phyloP scores from a whole-genome alignment of 2,113 vertebrate species.

The Varanus komodoensis region DNA sequence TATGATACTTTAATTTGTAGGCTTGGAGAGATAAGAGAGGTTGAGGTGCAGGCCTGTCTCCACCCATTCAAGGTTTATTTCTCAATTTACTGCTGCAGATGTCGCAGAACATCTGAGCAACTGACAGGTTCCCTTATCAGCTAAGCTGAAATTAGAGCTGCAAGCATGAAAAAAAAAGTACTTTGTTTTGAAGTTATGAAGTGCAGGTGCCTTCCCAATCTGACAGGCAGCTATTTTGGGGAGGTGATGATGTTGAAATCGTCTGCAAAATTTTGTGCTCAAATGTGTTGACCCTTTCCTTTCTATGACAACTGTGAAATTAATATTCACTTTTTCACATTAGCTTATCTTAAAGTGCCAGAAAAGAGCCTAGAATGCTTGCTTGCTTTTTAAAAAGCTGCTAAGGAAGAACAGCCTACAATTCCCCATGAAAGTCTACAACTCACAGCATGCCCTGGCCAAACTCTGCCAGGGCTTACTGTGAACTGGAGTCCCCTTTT shows the following conservation, averaged over 20 bases:
- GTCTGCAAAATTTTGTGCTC: not conserved
- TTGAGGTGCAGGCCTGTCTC: slow-evolving; percentile 39
- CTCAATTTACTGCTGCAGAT: slow-evolving; percentile 28
- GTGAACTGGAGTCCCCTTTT: too few relatives aligned
- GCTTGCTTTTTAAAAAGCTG: too few relatives aligned
- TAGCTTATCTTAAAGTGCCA: not conserved
- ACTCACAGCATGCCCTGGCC: too few relatives aligned
- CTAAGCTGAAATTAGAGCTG: not conserved
- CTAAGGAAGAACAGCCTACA: too few relatives aligned
- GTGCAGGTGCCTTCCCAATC: accelerated
- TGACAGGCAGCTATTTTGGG: not conserved
- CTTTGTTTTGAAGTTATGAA: not conserved
- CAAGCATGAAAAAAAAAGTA: not conserved
- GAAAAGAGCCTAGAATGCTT: not conserved
- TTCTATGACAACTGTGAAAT: not conserved
- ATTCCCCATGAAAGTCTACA: too few relatives aligned
- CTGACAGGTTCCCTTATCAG: not conserved
- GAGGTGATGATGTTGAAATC: not conserved
- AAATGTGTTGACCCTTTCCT: not conserved
- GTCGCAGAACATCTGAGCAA: slow-evolving; percentile 12
- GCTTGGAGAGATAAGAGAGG: slow-evolving; percentile 49
- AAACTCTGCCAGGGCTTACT: too few relatives aligned
- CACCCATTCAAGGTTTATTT: slow-evolving; percentile 48
- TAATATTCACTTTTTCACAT: not conserved
- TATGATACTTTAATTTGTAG: slow-evolving; percentile 56